Conservation (phyloP, 2,113 vertebrate species). For the Tragelaphus imberbis region DNA sequence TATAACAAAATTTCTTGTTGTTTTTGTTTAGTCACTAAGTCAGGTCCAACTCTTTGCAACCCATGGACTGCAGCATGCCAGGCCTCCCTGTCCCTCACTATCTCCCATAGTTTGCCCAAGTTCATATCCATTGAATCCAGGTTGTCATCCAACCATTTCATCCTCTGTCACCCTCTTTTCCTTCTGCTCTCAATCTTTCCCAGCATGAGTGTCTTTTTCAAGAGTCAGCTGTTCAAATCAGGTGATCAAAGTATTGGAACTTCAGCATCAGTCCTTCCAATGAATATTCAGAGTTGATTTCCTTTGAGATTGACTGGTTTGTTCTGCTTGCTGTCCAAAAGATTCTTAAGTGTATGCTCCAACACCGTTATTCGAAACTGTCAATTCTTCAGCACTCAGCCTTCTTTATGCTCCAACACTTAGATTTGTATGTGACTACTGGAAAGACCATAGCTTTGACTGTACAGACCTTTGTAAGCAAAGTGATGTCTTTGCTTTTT, state of each 20-base stretch:
- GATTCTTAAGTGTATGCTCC: background rate
- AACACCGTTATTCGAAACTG: accelerated
- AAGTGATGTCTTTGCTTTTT: background rate
- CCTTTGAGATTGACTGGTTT: background rate
- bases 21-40: background rate
- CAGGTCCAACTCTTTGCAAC: background rate
- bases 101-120: background rate
- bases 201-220: background rate
- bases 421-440: accelerated
- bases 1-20: background rate
- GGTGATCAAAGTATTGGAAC: background rate
- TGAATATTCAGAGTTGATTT: background rate
- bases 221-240: background rate
- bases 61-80: background rate
- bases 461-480: background rate
- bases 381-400: accelerated
- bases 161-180: background rate
- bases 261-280: background rate
- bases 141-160: background rate
- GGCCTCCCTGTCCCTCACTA: background rate
- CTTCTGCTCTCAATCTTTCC: background rate
- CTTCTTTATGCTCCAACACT: background rate
- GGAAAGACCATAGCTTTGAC: background rate
- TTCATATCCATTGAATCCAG: background rate
- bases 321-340: background rate